phyloP scores from a whole-genome alignment of 2,888 invertebrate species.

The Drosophila paracracens region DNA sequence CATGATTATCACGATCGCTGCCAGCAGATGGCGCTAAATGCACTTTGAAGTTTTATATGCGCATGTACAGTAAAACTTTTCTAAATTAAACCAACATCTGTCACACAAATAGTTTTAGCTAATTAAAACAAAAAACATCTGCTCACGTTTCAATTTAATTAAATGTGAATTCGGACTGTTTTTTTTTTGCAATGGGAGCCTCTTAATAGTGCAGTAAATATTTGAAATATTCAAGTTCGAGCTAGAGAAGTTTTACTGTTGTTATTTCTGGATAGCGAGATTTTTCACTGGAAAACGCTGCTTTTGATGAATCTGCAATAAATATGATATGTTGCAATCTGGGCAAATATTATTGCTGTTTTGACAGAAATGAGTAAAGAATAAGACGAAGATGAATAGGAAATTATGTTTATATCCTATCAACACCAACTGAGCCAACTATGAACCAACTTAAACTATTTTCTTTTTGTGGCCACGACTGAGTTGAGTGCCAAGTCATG shows the following conservation, averaged over 20 bases:
- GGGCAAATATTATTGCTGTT: not conserved
- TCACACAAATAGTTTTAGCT: not conserved
- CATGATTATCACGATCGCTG: not conserved
- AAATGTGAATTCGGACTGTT: not conserved
- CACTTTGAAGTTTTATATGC: not conserved
- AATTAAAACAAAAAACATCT: not conserved
- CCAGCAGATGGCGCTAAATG: slow-evolving; percentile 13
- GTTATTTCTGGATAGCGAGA: not conserved
- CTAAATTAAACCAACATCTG: not conserved
- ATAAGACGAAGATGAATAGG: no score
- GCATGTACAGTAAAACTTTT: not conserved
- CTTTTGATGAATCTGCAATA: slow-evolving; percentile 4
- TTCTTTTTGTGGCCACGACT: not conserved
- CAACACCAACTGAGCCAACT: not conserved
- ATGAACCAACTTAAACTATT: slow-evolving; percentile 11
- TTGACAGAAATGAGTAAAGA: not conserved
- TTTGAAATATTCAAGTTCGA: not conserved
- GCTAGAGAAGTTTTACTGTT: not conserved
- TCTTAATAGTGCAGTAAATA: not conserved
- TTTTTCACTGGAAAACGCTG: slow-evolving; percentile 18
- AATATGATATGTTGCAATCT: slow-evolving; percentile 8
- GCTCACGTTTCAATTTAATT: not conserved
- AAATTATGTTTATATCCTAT: not conserved
- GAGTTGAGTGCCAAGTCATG: slow-evolving; percentile 19
- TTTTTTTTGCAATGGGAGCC: not conserved